These are phyloP conservation scores for Microcebus ravelobensis DNA, from an alignment of 2,113 vertebrate genomes.

Conservation along the genomic window DNA sequence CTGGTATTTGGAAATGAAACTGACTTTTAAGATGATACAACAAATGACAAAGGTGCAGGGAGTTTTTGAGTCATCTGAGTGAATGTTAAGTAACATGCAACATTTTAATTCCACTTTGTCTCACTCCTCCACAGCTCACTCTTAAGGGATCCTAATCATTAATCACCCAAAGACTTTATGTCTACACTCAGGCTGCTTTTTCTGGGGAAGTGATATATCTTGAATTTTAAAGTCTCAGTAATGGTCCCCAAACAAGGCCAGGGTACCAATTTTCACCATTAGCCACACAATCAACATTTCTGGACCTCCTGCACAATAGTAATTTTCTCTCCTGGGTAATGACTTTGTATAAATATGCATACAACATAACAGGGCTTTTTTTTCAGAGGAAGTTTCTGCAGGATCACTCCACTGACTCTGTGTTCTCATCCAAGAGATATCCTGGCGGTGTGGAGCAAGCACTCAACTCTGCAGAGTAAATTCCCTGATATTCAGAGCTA, in stretches of 20 bases:
- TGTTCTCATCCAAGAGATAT: slow-evolving; percentile 1
- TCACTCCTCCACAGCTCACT: slow-evolving; percentile 43
- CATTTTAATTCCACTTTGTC: slow-evolving; percentile 68
- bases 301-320: slow-evolving; percentile 3
- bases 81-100: slow-evolving; percentile 47
- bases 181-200: slow-evolving; percentile 36
- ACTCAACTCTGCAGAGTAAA: background rate
- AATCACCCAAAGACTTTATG: slow-evolving; percentile 70
- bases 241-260: slow-evolving; percentile 48
- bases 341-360: slow-evolving; percentile 31
- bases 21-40: background rate
- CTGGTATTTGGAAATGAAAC: background rate
- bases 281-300: background rate
- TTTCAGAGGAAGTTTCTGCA: background rate
- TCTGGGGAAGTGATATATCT: slow-evolving; percentile 61
- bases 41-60: background rate
- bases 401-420: background rate
- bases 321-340: slow-evolving; percentile 3
- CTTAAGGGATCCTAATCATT: slow-evolving; percentile 70
- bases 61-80: slow-evolving; percentile 24
- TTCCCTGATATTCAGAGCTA: background rate
- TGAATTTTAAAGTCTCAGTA: slow-evolving; percentile 70
- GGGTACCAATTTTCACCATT: slow-evolving; percentile 40
- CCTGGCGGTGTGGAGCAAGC: background rate
- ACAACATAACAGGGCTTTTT: background rate